phyloP scores from a whole-genome alignment of 2,797 vertebrate genomes.

The Adrianichthys oophorus region DNA sequence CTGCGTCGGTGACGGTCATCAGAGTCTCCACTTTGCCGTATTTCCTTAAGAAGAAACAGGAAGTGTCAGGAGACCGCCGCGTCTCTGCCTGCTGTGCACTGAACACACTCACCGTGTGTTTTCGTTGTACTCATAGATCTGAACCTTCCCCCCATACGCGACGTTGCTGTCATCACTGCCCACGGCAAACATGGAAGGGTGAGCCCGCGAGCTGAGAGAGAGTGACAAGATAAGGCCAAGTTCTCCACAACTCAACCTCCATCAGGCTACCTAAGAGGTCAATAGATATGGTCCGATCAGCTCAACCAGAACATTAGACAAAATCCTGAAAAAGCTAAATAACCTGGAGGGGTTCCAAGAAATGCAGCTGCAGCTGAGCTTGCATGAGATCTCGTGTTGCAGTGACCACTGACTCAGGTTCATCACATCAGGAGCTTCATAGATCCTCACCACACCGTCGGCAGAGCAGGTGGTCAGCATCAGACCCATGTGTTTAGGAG shows the following conservation, averaged over 20 bases:
- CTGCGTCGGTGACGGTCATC: slow-evolving; percentile 93
- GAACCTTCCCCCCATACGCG: slow-evolving; percentile 91
- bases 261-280: not conserved
- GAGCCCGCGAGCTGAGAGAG: slow-evolving; percentile 86
- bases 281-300: too few species aligned
- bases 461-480: slow-evolving; percentile 97
- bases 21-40: slow-evolving; percentile 94
- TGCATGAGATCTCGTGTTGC: slow-evolving; percentile 97
- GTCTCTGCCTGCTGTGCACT: too few species aligned
- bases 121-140: slow-evolving; percentile 98
- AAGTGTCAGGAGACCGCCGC: not conserved
- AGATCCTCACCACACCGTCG: slow-evolving; percentile 94
- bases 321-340: slow-evolving; percentile 1
- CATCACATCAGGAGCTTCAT: slow-evolving; percentile 98
- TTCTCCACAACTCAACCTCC: not conserved
- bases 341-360: slow-evolving; percentile 99
- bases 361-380: slow-evolving; percentile 97
- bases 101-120: slow-evolving; percentile 84
- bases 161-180: slow-evolving; percentile 95
- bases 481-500: slow-evolving; percentile 97
- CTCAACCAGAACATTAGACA: too few species aligned
- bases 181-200: slow-evolving; percentile 96
- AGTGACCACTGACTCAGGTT: slow-evolving; percentile 98
- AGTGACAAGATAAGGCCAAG: not conserved
- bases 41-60: slow-evolving; percentile 79